Conservation (phyloP, 2,113 vertebrate genomes). For the Rhegmatorhina hoffmannsi region DNA sequence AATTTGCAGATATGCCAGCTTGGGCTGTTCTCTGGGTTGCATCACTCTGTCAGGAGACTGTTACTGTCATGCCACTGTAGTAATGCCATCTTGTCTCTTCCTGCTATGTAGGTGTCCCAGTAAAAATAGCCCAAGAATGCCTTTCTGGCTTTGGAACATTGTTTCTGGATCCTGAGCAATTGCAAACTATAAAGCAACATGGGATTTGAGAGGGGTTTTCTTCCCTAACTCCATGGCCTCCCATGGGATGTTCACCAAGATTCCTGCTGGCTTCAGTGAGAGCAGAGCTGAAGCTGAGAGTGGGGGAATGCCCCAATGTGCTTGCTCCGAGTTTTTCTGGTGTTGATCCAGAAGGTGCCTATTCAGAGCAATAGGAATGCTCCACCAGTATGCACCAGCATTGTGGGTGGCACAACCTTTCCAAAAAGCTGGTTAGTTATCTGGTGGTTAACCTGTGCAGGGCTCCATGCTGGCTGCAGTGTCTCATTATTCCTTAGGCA, state of each 20-base stretch:
- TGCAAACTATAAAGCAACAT: neutral
- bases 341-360: neutral
- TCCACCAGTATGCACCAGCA: neutral
- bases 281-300: neutral
- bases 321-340: neutral
- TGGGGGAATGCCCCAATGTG: neutral
- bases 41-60: neutral
- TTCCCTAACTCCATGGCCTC: neutral
- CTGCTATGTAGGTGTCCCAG: neutral
- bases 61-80: neutral
- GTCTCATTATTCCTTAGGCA: neutral
- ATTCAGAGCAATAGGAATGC: neutral
- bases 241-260: neutral
- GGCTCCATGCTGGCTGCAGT: neutral
- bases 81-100: neutral
- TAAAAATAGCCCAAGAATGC: neutral
- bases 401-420: neutral
- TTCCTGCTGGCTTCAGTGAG: neutral
- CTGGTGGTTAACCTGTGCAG: neutral
- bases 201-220: neutral
- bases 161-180: neutral
- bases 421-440: neutral
- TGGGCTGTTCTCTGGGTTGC: neutral
- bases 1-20: neutral
- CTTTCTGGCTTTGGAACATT: neutral